Conservation (phyloP, 2,113 vertebrate species). For the pig (Sus scrofa) region DNA sequence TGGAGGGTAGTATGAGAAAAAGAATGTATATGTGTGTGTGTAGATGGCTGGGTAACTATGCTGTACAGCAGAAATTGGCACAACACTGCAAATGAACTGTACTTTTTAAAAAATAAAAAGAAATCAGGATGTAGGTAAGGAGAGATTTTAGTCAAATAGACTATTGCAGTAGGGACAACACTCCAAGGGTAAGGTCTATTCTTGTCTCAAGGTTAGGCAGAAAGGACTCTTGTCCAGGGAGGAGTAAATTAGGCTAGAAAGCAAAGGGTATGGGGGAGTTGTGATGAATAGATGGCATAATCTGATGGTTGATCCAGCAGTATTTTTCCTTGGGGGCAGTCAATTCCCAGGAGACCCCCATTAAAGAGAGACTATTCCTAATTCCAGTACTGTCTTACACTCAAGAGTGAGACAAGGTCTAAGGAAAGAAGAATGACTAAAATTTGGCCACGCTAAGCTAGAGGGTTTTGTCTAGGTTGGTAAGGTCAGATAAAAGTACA, state of each 20-base stretch:
- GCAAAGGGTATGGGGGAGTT: background rate
- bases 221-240: background rate
- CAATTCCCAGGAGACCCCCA: background rate
- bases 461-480: background rate
- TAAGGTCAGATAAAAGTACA: background rate
- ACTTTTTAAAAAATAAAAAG: background rate
- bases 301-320: background rate
- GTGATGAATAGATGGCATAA: background rate
- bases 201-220: background rate
- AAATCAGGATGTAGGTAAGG: background rate
- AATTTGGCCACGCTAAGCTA: background rate
- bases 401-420: background rate
- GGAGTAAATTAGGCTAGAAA: background rate
- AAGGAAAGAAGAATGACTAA: background rate
- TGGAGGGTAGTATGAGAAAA: too few relatives aligned
- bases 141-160: background rate
- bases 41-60: too few relatives aligned
- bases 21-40: too few relatives aligned
- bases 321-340: background rate
- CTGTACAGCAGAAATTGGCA: too few relatives aligned
- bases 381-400: background rate
- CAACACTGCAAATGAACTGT: too few relatives aligned
- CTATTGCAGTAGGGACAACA: background rate
- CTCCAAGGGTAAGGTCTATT: background rate
- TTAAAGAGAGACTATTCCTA: background rate